phyloP scores from a whole-genome alignment of 2,888 invertebrate species.

The Cylindroiulus punctatus region DNA sequence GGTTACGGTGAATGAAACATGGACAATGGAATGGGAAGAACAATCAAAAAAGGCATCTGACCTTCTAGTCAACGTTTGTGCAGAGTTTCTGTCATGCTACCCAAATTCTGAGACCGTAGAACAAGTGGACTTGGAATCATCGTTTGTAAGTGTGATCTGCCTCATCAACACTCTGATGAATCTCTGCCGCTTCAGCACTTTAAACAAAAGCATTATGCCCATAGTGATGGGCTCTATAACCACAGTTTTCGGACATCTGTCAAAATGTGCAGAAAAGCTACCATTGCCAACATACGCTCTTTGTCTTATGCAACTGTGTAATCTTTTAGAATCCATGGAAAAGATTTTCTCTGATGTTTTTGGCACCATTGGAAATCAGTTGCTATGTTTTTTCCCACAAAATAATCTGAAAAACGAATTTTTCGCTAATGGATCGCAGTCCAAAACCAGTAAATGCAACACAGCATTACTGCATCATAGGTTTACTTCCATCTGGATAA shows the following conservation, averaged over 20 bases:
- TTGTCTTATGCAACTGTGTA: not conserved
- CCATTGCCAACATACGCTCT: not conserved
- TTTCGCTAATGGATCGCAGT: not conserved
- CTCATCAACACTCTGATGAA: not conserved
- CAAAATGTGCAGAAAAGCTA: not conserved
- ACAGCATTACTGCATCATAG: not conserved
- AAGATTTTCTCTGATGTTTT: not conserved
- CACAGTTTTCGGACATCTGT: not conserved
- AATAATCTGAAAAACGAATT: not conserved
- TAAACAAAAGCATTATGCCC: conserved; percentile 31
- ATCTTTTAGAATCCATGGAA: not conserved
- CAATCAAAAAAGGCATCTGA: not conserved
- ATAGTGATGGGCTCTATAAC: not conserved
- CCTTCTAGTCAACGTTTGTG: not conserved
- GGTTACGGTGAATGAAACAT: not conserved
- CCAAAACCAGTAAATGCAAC: not conserved
- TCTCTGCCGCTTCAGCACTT: conserved; percentile 13
- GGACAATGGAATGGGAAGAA: conserved; percentile 53
- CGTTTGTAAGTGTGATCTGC: not conserved
- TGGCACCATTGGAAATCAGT: not conserved
- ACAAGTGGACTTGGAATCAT: not conserved
- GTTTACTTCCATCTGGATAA: not conserved
- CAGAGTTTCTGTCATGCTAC: not conserved
- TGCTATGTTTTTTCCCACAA: not conserved
- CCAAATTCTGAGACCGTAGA: no score